Evolutionary conservation across 2,797 vertebrate species (phyloP), one percentile per base, ranked within the genome.

Genomic region (Anguilla megastoma): DNA sequence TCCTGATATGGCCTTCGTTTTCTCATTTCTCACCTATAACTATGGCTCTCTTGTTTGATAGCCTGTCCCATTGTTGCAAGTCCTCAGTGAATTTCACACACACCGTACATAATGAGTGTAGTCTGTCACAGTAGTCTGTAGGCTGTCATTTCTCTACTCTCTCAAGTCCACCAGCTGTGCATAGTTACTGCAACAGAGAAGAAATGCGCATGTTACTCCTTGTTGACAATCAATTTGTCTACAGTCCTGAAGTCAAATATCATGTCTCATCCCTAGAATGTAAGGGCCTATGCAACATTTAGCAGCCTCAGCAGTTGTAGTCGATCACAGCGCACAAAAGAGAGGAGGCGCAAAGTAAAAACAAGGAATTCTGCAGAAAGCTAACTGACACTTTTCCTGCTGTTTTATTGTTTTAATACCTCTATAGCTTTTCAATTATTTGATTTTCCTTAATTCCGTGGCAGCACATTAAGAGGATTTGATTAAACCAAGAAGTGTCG

Each of bases 381-480:
- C 16, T 52, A 16, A 10, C 50, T 52, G n/a, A 84, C 36, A n/a
- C 8, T 18, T 9, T 41, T 18, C 0, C 12, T 30, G 30, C 14
- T 24, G 21, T 69, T 36, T 41, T 21, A 6, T 16, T 2, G 33
- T 36, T 80, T 80, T 80, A 63, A 21, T 80, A 80, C 76, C 48
- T 80, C 21, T 41, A 45, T 18, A 45, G 5, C 10, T 41, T 79
- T 41, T 48, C 12, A 41, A 48, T 80, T 0, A 80, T 80, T 84
- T 1, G 0, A 30, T 21, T 52, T 52, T 54, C 8, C n/a, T 84
- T 1, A 54, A 10, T 52, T 84, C 24, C 27, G 3, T 27, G 82
- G 24, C 48, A 84, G 82, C n/a, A 50, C 50, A 52, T 48, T 80
- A 45, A 80, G 76, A 80, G 76, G 36, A 80, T 80, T 80, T 48